Base-by-base conservation (phyloP, 2,888 invertebrate species). In the Lithophane ornitopus region DNA sequence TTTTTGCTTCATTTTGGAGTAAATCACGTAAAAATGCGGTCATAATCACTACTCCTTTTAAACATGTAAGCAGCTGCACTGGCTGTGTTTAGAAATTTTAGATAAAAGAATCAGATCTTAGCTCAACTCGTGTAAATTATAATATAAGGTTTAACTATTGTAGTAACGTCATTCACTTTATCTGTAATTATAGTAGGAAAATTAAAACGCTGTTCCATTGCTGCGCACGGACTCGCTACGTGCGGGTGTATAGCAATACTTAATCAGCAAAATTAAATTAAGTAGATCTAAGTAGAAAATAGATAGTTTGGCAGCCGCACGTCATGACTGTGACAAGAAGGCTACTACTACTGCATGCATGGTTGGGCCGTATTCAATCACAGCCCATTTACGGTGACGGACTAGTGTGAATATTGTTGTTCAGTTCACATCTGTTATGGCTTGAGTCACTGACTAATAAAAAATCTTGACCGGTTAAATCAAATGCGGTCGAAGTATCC, bases 101-200 rank as follows among this genome's bases (percentile, higher is more conserved):
- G 46, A 41, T 52, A 9, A 22, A 49, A 39, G 28, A 72, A 67
- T 66, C 63, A 66, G 69, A 74, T 80, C 75, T 80, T 80, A 80
- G 80, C 79, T 80, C 80, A 80, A 80, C 34, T 80, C 26, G 59
- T 80, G 41, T 74, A 74, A n/a, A 80, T 70, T 74, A 74, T 74
- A 65, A 59, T 54, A 54, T 68, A 58, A 74, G 46, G 41, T 62
- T 41, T 44, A 61, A 54, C 22, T 61, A 69, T 16, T 49, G 63
- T 66, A 61, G 22, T 61, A 41, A 19, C 22, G 9, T 59, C 52
- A 46, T n/a, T 58, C 28, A 44, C 11, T 65, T 22, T 63, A 58
- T 67, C 9, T 54, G 44, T 79, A 41, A 54, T 46, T 41, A 39
- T 72, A 28, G 26, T 26, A 14, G 28, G 11, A 58, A 1, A 39